Evolutionary conservation across 2,113 vertebrate species (phyloP), one percentile per base, ranked within the genome.

Genomic region (Protobothrops flavoviridis): DNA sequence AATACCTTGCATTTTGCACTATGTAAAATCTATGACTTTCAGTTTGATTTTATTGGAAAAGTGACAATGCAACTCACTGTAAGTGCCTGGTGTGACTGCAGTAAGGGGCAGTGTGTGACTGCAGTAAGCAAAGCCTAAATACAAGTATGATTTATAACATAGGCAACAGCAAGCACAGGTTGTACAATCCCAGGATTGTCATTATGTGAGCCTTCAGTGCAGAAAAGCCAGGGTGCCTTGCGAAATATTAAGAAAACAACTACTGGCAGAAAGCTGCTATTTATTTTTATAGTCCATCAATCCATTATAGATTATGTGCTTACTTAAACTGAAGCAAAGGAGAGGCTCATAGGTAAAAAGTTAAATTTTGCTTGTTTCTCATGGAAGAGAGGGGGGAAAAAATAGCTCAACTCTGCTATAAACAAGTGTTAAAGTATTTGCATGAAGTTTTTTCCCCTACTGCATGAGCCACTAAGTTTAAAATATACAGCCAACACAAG

Each of bases 371-470:
- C 87, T 88, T 56, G 87, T 64, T 88, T 92, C 87, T 94, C 10
- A 89, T 7, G 10, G 57, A 91, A 20, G 59, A 39, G 57, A 2
- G 53, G 93, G 53, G 91, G 92, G 53, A 91, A 93, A 69, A 92
- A 64, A 13, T 85, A 61, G 43, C 17, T 89, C 61, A 26, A 88
- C 89, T 86, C 89, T 52, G 55, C 45, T 39, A 91, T 9, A 56
- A 48, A 92, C 10, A 94, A 91, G 91, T 85, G 6, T 91, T 20
- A 87, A 88, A 50, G 33, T 91, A 91, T 69, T 93, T 5, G 56
- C 61, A 45, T 56, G 92, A 94, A 43, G 85, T 61, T 39, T 88
- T 91, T 33, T 52, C 23, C 91, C 57, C 92, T 92, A 59, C 61
- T 45, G 45, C 55, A 86, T 4, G 56, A 90, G 53, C 64, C 89